phyloP scores from a whole-genome alignment of 1,140 invertebrate genomes.

The Cherax quadricarinatus region DNA sequence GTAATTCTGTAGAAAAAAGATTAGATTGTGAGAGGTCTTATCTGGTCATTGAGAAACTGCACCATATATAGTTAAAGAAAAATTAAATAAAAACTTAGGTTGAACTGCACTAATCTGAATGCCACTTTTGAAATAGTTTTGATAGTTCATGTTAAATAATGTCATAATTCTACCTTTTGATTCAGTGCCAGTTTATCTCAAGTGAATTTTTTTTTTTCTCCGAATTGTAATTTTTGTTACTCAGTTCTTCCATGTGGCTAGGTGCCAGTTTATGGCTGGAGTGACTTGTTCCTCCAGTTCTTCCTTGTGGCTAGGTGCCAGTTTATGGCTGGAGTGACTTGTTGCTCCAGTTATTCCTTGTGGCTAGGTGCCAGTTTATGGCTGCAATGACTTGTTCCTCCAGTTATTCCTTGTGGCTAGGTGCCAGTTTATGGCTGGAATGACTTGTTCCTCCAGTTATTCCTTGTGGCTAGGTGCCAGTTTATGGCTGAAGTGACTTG shows the following conservation, averaged over 20 bases:
- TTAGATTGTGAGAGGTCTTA: too few species aligned
- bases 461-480: not conserved
- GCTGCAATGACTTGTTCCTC: not conserved
- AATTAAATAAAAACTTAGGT: too few species aligned
- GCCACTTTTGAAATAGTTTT: too few species aligned
- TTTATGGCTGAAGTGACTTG: not conserved
- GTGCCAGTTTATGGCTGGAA: not conserved
- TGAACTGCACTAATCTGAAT: too few species aligned
- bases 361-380: slow-evolving; percentile 21
- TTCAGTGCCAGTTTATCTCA: too few species aligned
- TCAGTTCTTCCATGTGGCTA: not conserved
- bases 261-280: not conserved
- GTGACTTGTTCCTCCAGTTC: not conserved
- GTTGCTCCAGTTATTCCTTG: not conserved
- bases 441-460: not conserved
- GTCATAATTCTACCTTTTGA: too few species aligned
- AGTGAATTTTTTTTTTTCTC: too few species aligned
- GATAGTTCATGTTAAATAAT: too few species aligned
- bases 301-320: slow-evolving; percentile 1
- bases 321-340: not conserved
- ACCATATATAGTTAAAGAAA: too few species aligned
- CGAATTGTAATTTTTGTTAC: too few species aligned
- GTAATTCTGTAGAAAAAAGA: too few species aligned
- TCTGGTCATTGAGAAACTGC: too few species aligned
- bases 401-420: slow-evolving; percentile 2